Conservation (phyloP, 2,888 invertebrate species). For the Acanthopleura granulata region DNA sequence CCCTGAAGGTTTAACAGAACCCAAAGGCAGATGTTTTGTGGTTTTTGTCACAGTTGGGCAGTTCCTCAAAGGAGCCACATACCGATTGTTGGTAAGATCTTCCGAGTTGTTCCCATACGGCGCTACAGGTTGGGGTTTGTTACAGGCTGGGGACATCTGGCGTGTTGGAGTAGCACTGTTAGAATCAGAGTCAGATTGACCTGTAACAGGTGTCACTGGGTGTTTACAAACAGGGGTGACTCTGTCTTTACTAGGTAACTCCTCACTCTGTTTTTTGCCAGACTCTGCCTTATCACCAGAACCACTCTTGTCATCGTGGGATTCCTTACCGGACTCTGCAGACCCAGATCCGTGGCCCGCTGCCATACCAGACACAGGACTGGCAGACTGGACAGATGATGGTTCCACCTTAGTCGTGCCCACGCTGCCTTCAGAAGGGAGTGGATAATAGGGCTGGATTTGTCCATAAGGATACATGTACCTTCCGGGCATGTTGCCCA, state of each 20-base stretch:
- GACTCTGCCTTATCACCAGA: neutral
- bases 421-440: neutral
- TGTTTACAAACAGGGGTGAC: neutral
- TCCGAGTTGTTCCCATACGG: neutral
- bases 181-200: neutral
- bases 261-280: neutral
- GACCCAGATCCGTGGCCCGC: neutral
- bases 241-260: neutral
- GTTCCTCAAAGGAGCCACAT: neutral
- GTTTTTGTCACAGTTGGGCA: neutral
- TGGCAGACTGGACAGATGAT: neutral
- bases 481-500: neutral
- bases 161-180: slow-evolving; percentile 4
- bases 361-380: neutral
- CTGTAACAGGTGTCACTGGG: neutral
- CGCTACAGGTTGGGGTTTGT: neutral
- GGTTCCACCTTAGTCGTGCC: neutral
- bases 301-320: neutral
- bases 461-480: slow-evolving; percentile 12
- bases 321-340: neutral
- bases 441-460: slow-evolving; percentile 1
- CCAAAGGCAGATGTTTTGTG: neutral
- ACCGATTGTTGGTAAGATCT: neutral
- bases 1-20: neutral
- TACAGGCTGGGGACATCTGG: neutral